Evolutionary conservation across 1,140 invertebrate species (phyloP), one percentile per base, ranked within the genome.

Genomic region (Dreissena polymorpha): DNA sequence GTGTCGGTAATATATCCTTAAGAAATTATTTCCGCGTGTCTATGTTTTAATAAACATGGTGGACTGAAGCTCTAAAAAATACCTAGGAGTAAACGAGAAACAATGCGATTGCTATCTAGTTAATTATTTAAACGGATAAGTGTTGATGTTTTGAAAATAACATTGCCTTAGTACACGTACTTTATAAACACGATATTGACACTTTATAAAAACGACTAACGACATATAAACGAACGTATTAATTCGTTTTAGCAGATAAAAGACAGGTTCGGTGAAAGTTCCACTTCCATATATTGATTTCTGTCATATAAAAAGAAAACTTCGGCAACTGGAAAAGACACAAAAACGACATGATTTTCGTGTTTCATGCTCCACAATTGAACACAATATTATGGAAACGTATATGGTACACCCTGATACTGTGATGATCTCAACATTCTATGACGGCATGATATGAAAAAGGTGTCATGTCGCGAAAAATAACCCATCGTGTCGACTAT

Each of bases 231-330:
- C 18, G 64, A 13, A 13, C 21, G 12, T 67, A 12, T 14, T 21
- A 21, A 79, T 29, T 50, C 6, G 60, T 25, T 79, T 18, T 50
- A 49, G 16, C 10, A 76, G 23, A 5, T 69, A 60, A 79, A 7
- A 8, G 49, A 57, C 80, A 93, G 93, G 93, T 87, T 93, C 87
- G 94, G 94, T 25, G 90, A 91, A 39, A 94, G 87, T 87, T 94
- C 94, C 23, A 94, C 88, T 91, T 94, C 94, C 25, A 94, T 86
- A 83, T 94, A 94, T 72, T 92, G 90, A 13, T 94, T 88, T 60
- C 92, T 86, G 51, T 93, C 90, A 84, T 93, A 92, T 10, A 94
- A 81, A 81, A 94, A 94, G 87, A 94, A 94, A 0, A 90, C 90
- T 88, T 94, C 93, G n/a, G 93, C 93, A 77, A 94, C 94, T 94